These are phyloP conservation scores for Lycocerus yunnanus DNA, from an alignment of 2,888 invertebrate species.

Conservation along the genomic window DNA sequence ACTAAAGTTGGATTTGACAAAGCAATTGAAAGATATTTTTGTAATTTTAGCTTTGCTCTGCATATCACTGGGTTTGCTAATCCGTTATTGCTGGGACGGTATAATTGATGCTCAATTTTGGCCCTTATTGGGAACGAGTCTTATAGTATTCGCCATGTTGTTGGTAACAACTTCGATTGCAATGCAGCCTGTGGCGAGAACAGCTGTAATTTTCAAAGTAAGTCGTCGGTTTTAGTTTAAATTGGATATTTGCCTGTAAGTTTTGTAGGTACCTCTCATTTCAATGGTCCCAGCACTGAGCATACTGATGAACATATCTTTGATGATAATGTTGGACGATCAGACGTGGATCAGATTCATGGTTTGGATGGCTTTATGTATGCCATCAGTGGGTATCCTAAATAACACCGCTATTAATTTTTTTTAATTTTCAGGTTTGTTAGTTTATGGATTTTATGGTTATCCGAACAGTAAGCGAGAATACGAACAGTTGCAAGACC, in stretches of 20 bases:
- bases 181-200: neutral
- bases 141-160: neutral
- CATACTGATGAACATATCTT: neutral
- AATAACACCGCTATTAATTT: no score
- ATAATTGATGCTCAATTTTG: neutral
- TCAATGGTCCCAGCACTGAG: neutral
- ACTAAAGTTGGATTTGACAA: neutral
- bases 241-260: neutral
- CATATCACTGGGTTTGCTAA: neutral
- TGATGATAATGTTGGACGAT: neutral
- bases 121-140: neutral
- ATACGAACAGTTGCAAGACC: neutral
- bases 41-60: neutral
- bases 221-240: neutral
- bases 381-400: no score
- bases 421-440: neutral
- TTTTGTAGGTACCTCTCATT: neutral
- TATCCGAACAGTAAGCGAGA: neutral
- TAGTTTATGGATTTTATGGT: neutral
- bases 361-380: neutral
- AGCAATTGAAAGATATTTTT: neutral
- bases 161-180: neutral
- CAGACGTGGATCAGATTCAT: neutral
- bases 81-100: neutral
- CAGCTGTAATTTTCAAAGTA: neutral